Base-by-base conservation (phyloP, 2,797 vertebrate species). In the Poeciliopsis paucimaculata region DNA sequence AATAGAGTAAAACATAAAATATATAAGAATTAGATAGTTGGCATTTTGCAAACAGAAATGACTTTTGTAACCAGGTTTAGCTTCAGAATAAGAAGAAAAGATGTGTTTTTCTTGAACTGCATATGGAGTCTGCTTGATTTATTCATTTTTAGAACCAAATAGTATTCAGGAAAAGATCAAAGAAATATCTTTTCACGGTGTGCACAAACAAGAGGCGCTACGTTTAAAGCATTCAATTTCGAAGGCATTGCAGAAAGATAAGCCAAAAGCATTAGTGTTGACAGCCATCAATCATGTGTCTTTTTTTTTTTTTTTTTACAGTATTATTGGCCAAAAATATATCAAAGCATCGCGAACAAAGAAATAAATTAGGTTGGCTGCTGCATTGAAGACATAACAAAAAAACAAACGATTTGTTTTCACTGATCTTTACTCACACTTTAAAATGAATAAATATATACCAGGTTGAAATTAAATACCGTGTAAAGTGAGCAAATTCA, bases 271-370 rank as follows among this genome's bases (percentile, higher is more conserved):
- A 55, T 4, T 16, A 13, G 23, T 11, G 26, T 16, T 45, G 73
- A 75, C 73, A 75, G 73, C 53, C n/a, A 31, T 75, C 53, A 75
- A 43, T 60, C 73, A n/a, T 26, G 26, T 31, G 51, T 57, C 36
- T 13, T 11, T 9, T 34, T 43, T 43, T 43, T 2, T 6, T 49
- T 49, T 49, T 49, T 49, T 74, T 73, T 73, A 39, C 23, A 51
- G 16, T 41, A 57, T 28, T 39, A 41, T 41, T 13, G 7, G 53
- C 53, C 26, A 26, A 60, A 75, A 60, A 45, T 60, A 43, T 57
- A 68, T 60, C 26, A 41, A 45, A 18, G 71, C 45, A 72, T 34
- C 10, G n/a, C 2, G 1, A 55, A 41, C 23, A 15, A 75, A 73
- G 46, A 23, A 20, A 74, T 15, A 55, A 53, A 74, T 55, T 23